A percentile compares a stretch with the other conserved stretches of the same genome.
These are phyloP conservation scores for Aix galericulata DNA, from an alignment of 2,113 vertebrate genomes.

Conservation along the genomic window DNA sequence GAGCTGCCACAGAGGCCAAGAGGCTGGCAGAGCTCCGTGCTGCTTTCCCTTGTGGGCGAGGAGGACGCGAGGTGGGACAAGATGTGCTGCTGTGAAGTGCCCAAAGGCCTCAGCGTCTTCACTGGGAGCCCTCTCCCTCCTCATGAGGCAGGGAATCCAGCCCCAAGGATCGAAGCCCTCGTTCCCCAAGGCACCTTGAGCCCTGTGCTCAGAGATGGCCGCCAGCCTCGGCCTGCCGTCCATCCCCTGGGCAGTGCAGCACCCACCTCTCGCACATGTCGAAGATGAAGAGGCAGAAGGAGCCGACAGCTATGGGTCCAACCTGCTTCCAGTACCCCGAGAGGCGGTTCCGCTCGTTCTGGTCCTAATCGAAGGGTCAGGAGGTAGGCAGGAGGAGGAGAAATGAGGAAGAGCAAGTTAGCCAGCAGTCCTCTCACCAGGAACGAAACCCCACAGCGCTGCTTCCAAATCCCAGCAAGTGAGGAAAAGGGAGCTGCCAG, in stretches of 20 bases:
- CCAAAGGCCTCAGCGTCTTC: background rate
- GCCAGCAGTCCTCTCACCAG: background rate
- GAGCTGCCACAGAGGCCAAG: background rate
- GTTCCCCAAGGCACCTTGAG: background rate
- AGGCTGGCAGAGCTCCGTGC: background rate
- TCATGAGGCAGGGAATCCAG: background rate
- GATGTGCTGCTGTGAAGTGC: rapidly evolving
- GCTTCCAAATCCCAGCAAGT: background rate
- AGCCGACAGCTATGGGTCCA: conserved; percentile 93
- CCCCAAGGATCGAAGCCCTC: rapidly evolving
- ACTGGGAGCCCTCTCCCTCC: background rate
- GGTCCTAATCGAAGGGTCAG: conserved; percentile 79
- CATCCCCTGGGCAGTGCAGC: background rate
- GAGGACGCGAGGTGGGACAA: background rate
- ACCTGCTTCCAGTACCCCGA: conserved; percentile 98
- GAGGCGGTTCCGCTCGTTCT: conserved; percentile 91
- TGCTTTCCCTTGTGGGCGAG: rapidly evolving
- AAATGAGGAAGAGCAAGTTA: background rate
- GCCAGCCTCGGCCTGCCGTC: background rate
- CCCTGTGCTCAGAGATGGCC: background rate
- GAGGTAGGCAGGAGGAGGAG: background rate
- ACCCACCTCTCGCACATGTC: conserved; percentile 98
- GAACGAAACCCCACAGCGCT: rapidly evolving
- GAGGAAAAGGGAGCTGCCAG: background rate
- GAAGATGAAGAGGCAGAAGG: conserved; percentile 97